Evolutionary conservation across 2,888 invertebrate genomes (phyloP).

Genomic region (Cinara cedri): DNA sequence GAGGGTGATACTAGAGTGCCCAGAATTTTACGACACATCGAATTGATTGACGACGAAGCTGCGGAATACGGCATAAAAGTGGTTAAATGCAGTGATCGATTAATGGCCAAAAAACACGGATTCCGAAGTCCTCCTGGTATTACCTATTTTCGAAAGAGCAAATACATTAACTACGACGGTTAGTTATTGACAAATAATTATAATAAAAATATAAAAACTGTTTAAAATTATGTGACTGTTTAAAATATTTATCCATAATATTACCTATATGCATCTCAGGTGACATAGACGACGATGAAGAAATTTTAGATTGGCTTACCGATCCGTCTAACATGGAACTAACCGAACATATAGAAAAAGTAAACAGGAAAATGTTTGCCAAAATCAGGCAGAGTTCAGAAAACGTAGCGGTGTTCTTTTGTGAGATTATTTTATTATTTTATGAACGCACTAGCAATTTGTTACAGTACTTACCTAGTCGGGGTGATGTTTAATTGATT

Average conservation of each 20-base stretch:
- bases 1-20: slow-evolving; percentile 83
- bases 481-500: too few relatives aligned
- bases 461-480: too few relatives aligned
- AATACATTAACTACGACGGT: slow-evolving; percentile 87
- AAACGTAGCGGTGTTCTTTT: slow-evolving; percentile 90
- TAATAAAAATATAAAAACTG: not conserved
- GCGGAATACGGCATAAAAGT: slow-evolving; percentile 89
- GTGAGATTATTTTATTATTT: slow-evolving; percentile 68
- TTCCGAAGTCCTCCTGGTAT: slow-evolving; percentile 88
- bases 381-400: slow-evolving; percentile 87
- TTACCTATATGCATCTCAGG: slow-evolving; percentile 63
- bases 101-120: slow-evolving; percentile 94
- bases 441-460: too few relatives aligned
- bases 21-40: slow-evolving; percentile 81
- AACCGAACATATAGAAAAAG: slow-evolving; percentile 89
- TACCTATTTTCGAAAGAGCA: slow-evolving; percentile 85
- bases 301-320: slow-evolving; percentile 87
- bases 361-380: slow-evolving; percentile 91
- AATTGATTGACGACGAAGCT: slow-evolving; percentile 90
- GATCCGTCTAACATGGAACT: slow-evolving; percentile 94
- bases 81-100: slow-evolving; percentile 82
- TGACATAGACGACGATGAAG: slow-evolving; percentile 88
- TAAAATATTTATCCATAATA: not conserved
- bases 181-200: slow-evolving; percentile 51
- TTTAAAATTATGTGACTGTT: not conserved